Conservation (phyloP, 92 coral and sea anemone species). For the Bergia sp. region DNA sequence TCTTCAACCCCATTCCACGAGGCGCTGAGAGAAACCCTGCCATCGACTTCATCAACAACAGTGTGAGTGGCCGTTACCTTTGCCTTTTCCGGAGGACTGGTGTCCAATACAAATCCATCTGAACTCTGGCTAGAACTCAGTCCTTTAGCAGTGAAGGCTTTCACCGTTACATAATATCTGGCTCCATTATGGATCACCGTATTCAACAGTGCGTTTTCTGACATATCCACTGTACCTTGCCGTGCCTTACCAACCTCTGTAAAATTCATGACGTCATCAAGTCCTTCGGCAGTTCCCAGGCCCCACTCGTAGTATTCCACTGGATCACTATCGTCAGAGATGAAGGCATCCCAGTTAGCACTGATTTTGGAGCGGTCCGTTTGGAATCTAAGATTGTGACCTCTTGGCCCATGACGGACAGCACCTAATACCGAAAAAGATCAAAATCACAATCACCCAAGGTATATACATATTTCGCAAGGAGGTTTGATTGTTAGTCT, state of each 20-base stretch:
- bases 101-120: constrained; percentile 84
- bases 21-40: constrained; percentile 63
- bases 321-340: constrained; percentile 75
- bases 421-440: constrained; percentile 20
- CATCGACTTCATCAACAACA: constrained; percentile 58
- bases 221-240: constrained; percentile 59
- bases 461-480: too few species aligned
- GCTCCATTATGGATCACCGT: constrained; percentile 69
- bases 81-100: constrained; percentile 71
- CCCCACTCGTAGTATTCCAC: constrained; percentile 90
- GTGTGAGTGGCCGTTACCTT: constrained; percentile 63
- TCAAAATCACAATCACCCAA: not conserved
- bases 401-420: constrained; percentile 71
- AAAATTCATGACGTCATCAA: constrained; percentile 76
- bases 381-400: constrained; percentile 60
- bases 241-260: constrained; percentile 71
- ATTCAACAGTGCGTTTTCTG: constrained; percentile 70
- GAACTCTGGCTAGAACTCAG: constrained; percentile 70
- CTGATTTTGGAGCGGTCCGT: constrained; percentile 71
- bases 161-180: constrained; percentile 79
- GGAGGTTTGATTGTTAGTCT: too few species aligned
- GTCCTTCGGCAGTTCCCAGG: constrained; percentile 69
- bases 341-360: constrained; percentile 88
- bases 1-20: constrained; percentile 79
- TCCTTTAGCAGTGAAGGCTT: constrained; percentile 76